Evolutionary conservation across 1,140 invertebrate species (phyloP).

Genomic region (Zaprionus taronus): DNA sequence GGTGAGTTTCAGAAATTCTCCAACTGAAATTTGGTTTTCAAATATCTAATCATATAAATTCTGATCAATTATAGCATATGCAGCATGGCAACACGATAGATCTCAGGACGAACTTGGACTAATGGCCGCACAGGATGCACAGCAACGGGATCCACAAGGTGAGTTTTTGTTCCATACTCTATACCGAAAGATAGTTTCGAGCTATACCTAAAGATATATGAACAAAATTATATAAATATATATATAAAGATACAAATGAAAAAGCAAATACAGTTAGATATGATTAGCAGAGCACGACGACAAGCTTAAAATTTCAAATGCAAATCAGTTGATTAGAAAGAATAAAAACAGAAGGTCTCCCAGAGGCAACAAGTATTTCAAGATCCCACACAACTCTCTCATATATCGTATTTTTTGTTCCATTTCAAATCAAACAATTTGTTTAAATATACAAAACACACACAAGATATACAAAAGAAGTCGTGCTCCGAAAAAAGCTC

Average conservation of each 20-base stretch:
- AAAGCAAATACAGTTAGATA: slow-evolving; percentile 66
- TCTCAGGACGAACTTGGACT: slow-evolving; percentile 89
- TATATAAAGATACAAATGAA: slow-evolving; percentile 74
- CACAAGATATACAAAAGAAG: slow-evolving; percentile 42
- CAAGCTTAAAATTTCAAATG: slow-evolving; percentile 61
- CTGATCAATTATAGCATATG: slow-evolving; percentile 85
- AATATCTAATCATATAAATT: slow-evolving; percentile 7
- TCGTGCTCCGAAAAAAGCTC: slow-evolving; percentile 81
- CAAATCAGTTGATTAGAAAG: slow-evolving; percentile 40
- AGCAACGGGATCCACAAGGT: slow-evolving; percentile 92
- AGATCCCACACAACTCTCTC: slow-evolving; percentile 30
- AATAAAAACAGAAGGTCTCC: slow-evolving; percentile 4
- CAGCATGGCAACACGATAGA: slow-evolving; percentile 88
- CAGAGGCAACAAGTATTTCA: slow-evolving; percentile 27
- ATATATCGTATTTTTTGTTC: slow-evolving; percentile 11
- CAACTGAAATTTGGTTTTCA: neutral
- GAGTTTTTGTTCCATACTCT: slow-evolving; percentile 85
- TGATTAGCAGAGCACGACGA: slow-evolving; percentile 69
- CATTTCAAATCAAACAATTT: slow-evolving; percentile 6
- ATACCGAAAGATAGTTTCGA: slow-evolving; percentile 44
- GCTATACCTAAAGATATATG: slow-evolving; percentile 26
- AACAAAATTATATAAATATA: slow-evolving; percentile 57
- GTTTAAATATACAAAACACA: slow-evolving; percentile 4
- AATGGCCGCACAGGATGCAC: slow-evolving; percentile 89
- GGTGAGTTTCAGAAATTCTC: slow-evolving; percentile 67